Evolutionary conservation across 2,113 vertebrate genomes (phyloP), one percentile per base, ranked within the genome.

Genomic region (Dasyornis broadbenti): DNA sequence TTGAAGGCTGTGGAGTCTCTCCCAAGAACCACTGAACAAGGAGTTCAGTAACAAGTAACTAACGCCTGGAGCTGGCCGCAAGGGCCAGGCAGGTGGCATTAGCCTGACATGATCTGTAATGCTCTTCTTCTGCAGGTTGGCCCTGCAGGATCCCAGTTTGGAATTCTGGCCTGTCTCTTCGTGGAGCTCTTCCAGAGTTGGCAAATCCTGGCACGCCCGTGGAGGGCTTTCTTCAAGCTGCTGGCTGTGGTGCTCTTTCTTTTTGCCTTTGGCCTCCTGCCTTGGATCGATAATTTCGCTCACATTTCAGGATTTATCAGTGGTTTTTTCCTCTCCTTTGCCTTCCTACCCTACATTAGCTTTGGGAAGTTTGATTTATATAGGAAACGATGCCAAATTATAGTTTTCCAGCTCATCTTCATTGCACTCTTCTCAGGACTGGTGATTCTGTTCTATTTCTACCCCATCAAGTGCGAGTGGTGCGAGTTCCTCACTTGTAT

Each of bases 111-210:
- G 53, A 59, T 73, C 65, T 90, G 65, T 93, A n/a, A 33, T 82
- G 73, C 65, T 92, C 54, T 94, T 70, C 73, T 85, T 63, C 85
- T 71, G n/a, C 97, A 99, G 99, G 99, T 99, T 88, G 99, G 99
- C 91, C 99, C 99, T 0, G 99, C 99, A 0, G 99, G 99, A 90
- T 99, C 99, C 61, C 99, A 99, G 98, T 99, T 99, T 56, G 99
- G 99, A 81, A 99, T 99, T 97, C 97, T 99, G 96, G 99, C 99
- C 89, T 99, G 99, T 96, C 98, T 99, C 72, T 99, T 99, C 37
- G 99, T 99, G 98, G 99, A 99, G 97, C 97, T 99, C 92, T 99
- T 99, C 95, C 99, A 99, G 98, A 99, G 99, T 94, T 99, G 99
- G 99, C 99, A 99, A 98, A 99, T 99, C 97, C 98, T 99, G 95